Base-by-base conservation (phyloP, 2,888 invertebrate species). In the Neoaliturus tenellus region DNA sequence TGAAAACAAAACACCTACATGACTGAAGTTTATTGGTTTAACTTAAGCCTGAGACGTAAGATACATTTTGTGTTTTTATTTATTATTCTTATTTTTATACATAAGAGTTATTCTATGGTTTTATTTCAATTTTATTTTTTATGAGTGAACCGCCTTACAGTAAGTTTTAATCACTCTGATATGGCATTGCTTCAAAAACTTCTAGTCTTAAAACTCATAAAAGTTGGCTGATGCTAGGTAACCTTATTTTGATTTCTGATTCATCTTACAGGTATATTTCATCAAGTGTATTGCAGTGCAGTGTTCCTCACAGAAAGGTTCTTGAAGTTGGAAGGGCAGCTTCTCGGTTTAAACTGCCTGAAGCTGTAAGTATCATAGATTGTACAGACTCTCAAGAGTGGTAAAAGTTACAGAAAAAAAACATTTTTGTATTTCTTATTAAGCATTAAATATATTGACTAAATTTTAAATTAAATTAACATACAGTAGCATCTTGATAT, bases 251-350 rank as follows among this genome's bases (percentile, higher is more conserved):
- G 41, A 41, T 14, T 6, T 6, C 41, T 41, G 41, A n/a, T n/a
- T n/a, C n/a, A n/a, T n/a, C 12, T 44, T 44, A 44, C 44, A 44
- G 44, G 44, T n/a, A n/a, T n/a, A 12, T 44, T 2, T 44, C 69
- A n/a, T 41, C 71, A 39, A 23, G 3, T 39, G 12, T 41, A 39
- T 20, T 71, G 8, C 41, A 10, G 1, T 71, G 73, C 28, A 75
- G 28, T 28, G 17, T 75, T 75, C 73, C 73, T 48, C 73, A 41
- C 73, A 75, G 28, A 75, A 75, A 75, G 14, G 28, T 44, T 20
- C 28, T 39, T 5, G 23, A 75, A 44, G 44, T 75, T 23, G 28
- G 28, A 6, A 75, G 28, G 44, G 44, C 17, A 6, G n/a, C 48
- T 0, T 75, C 73, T 4, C 23, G 25, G 44, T 48, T 1, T 14